A percentile compares a stretch with the other conserved stretches of the same genome.
These are phyloP conservation scores for Scaptodrosophila latifasciaeformis DNA, from an alignment of 2,888 invertebrate species.

Conservation along the genomic window DNA sequence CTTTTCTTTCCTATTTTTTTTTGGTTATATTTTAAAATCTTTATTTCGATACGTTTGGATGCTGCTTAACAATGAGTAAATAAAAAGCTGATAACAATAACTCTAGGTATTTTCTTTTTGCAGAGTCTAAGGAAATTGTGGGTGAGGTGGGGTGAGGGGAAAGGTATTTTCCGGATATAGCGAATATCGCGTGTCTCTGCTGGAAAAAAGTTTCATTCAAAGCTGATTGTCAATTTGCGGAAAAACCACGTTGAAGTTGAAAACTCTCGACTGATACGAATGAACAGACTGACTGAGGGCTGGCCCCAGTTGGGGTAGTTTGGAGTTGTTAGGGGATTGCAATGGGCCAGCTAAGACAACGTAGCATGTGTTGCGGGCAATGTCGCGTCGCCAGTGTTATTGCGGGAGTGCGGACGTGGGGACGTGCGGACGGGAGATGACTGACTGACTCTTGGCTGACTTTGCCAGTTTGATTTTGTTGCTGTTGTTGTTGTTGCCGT, in stretches of 20 bases:
- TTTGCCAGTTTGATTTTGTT: too few species aligned
- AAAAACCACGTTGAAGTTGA: neutral
- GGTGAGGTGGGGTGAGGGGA: too few species aligned
- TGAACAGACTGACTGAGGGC: neutral
- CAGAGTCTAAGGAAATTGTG: conserved; percentile 13
- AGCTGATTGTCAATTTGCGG: conserved; percentile 53
- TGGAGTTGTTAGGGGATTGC: too few species aligned
- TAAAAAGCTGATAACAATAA: conserved; percentile 26
- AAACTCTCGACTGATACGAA: neutral
- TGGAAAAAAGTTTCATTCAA: conserved; percentile 43
- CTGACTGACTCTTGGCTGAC: conserved; percentile 26
- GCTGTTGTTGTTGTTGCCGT: conserved; percentile 44
- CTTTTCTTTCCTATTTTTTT: conserved; percentile 2
- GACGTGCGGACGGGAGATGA: conserved; percentile 10
- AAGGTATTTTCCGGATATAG: too few species aligned
- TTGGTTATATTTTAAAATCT: conserved; percentile 29
- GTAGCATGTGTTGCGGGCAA: conserved; percentile 4
- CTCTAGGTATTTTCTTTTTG: neutral
- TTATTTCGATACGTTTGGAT: conserved; percentile 16
- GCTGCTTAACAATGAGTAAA: conserved; percentile 31
- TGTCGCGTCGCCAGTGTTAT: conserved; percentile 6
- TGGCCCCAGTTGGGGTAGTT: neutral
- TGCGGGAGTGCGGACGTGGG: neutral
- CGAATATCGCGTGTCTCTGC: too few species aligned
- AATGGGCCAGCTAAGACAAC: conserved; percentile 1